Evolutionary conservation across 2,888 invertebrate species (phyloP), one percentile per base, ranked within the genome.

Genomic region (Gandaritis pyraliata): DNA sequence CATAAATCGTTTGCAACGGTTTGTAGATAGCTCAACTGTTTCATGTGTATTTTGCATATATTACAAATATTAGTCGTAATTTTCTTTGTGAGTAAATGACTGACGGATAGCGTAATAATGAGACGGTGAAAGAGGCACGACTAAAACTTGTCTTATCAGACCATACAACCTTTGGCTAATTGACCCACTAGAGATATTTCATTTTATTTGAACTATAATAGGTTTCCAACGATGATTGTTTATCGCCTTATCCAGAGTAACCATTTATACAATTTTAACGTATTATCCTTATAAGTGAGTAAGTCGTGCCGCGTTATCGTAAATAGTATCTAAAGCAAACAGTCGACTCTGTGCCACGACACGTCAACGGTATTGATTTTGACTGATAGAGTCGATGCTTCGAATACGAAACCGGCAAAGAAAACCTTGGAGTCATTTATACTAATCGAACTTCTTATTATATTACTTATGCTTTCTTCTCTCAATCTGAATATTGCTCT

Each of bases 291-390:
- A 61, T 54, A 70, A 63, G 66, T 64, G 57, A 65, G 62, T 66
- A 65, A 68, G 62, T 69, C 65, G 64, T 72, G 69, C 66, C 61
- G 69, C 67, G 73, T 83, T 86, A 86, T 85, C 82, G 73, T 58
- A 59, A 63, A 73, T 75, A 74, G 77, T 86, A 85, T 85, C 84
- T 80, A 81, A 69, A 68, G 68, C 76, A 86, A 86, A 87, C 81
- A 85, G 79, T 66, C 69, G 75, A 74, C 71, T 74, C 72, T 73
- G 74, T 77, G 72, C 76, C 72, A 51, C 68, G 43, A 7, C 41
- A 38, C 12, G 38, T 15, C 41, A 72, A 69, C 75, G 72, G 75
- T 87, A 86, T 87, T 87, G 87, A 84, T 87, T 87, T 84, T 86
- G 81, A 83, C 85, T 86, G 87, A 87, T 87, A 77, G 60, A 74